Evolutionary conservation across 2,888 invertebrate species (phyloP).

Genomic region (Drosophila mimetica): DNA sequence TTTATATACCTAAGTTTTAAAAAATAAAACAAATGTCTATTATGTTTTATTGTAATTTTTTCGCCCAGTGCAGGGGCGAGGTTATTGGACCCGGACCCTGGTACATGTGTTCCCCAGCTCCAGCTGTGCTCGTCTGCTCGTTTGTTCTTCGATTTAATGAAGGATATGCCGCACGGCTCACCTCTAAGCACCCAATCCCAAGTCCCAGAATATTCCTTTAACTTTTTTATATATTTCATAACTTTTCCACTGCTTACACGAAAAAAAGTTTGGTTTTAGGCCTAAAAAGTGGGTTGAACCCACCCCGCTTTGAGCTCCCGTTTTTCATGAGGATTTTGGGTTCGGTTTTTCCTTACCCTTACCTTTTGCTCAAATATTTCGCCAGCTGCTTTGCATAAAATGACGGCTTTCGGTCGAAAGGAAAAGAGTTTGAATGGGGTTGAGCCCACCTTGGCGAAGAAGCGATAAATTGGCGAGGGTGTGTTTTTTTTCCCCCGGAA

Average conservation of each 20-base stretch:
- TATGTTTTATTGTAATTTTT: not conserved
- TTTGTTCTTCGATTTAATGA: slow-evolving; percentile 80
- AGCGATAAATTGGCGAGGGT: slow-evolving; percentile 9
- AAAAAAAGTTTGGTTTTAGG: slow-evolving; percentile 73
- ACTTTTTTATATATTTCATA: slow-evolving; percentile 64
- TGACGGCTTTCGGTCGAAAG: slow-evolving; percentile 26
- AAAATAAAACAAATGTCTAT: not conserved
- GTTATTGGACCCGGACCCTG: slow-evolving; percentile 30
- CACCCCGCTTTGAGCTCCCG: slow-evolving; percentile 22
- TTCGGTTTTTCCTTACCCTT: slow-evolving; percentile 27
- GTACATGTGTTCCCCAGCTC: slow-evolving; percentile 43
- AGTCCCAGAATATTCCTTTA: slow-evolving; percentile 40
- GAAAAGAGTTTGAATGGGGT: slow-evolving; percentile 39
- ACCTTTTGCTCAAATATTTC: slow-evolving; percentile 43
- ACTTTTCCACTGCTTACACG: slow-evolving; percentile 50
- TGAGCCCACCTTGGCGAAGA: slow-evolving; percentile 36
- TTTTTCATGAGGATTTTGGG: slow-evolving; percentile 63
- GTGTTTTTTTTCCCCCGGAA: slow-evolving; percentile 10
- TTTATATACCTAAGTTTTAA: not conserved
- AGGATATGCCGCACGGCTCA: slow-evolving; percentile 75
- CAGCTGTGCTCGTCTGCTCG: slow-evolving; percentile 74
- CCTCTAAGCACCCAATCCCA: slow-evolving; percentile 51
- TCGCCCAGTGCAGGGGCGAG: slow-evolving; percentile 14
- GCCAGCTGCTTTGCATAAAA: slow-evolving; percentile 69
- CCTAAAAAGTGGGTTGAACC: slow-evolving; percentile 50